Base-by-base conservation (phyloP, 2,888 invertebrate species). In the Andrena bucephala region DNA sequence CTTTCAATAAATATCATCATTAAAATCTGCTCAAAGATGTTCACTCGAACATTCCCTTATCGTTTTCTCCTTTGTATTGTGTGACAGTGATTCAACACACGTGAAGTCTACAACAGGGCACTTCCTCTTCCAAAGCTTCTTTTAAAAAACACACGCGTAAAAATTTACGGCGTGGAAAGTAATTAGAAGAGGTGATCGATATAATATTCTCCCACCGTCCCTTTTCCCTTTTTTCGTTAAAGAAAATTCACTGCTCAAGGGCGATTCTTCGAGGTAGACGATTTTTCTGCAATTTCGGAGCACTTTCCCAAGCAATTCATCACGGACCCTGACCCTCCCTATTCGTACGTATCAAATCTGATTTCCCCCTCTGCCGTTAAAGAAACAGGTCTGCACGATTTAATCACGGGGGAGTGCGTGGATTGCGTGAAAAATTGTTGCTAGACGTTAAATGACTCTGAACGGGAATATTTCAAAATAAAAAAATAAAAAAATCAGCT, bases 1-100 rank as follows among this genome's bases (percentile, higher is more conserved):
- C 20, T 57, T 57, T 57, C 10, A 8, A 57, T 20, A 57, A 57
- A 27, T 10, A 57, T 57, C 24, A 57, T 27, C 10, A 13, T 60
- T 33, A 50, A 71, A 69, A 27, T 69, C 16, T 24, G 10, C 8
- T 10, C 54, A 57, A 24, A 50, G 3, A 31, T 59, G 13, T 36
- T 24, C 10, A n/a, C 24, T 57, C 7, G 52, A 33, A 33, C 33
- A 36, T 54, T 63, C n/a, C 8, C 16, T 10, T 20, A 31, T 50
- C 2, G 33, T 1, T 59, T 68, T 60, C n/a, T n/a, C 54, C 42
- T 3, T 8, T 70, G 13, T 31, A 54, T 54, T 24, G 33, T 24
- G n/a, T 60, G 29, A 60, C 54, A 62, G 42, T n/a, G 68, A 70
- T 31, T 57, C 63, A 57, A 63, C 42, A 54, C 6, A 48, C 29